A percentile compares a stretch with the other conserved stretches of the same genome.
Evolutionary conservation across 2,113 vertebrate species (phyloP).

Genomic region (Phylloscopus whistleri): DNA sequence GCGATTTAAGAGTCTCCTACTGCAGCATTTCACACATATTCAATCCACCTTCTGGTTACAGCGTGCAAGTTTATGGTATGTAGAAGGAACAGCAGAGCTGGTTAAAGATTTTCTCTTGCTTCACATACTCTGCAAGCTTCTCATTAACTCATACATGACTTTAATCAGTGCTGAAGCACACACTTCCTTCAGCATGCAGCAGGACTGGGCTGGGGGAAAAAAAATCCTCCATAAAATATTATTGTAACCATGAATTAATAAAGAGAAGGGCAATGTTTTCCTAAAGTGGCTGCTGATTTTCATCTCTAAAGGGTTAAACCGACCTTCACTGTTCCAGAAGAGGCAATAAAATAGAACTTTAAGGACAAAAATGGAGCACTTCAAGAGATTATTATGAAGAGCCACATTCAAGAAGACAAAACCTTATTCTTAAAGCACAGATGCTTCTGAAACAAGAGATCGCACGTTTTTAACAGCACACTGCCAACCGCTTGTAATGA

Average conservation of each 20-base stretch:
- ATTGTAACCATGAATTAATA: neutral
- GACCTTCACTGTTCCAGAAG: constrained; percentile 30
- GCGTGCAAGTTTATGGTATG: constrained; percentile 53
- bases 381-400: constrained; percentile 20
- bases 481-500: constrained; percentile 10
- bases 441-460: constrained; percentile 46
- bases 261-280: constrained; percentile 19
- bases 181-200: constrained; percentile 23
- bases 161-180: constrained; percentile 58
- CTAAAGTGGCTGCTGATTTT: constrained; percentile 12
- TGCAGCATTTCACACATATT: constrained; percentile 50
- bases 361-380: constrained; percentile 49
- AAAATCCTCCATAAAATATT: neutral
- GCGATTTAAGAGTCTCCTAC: constrained; percentile 35
- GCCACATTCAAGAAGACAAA: constrained; percentile 36
- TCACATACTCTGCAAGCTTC: constrained; percentile 61
- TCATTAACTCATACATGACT: constrained; percentile 61
- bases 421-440: constrained; percentile 41
- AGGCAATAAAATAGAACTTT: constrained; percentile 57
- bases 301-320: constrained; percentile 34
- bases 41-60: constrained; percentile 58
- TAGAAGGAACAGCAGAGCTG: constrained; percentile 44
- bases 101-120: constrained; percentile 65
- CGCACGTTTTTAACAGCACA: constrained; percentile 35
- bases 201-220: neutral